phyloP scores from a whole-genome alignment of 2,113 vertebrate genomes.

The Salvelinus fontinalis region DNA sequence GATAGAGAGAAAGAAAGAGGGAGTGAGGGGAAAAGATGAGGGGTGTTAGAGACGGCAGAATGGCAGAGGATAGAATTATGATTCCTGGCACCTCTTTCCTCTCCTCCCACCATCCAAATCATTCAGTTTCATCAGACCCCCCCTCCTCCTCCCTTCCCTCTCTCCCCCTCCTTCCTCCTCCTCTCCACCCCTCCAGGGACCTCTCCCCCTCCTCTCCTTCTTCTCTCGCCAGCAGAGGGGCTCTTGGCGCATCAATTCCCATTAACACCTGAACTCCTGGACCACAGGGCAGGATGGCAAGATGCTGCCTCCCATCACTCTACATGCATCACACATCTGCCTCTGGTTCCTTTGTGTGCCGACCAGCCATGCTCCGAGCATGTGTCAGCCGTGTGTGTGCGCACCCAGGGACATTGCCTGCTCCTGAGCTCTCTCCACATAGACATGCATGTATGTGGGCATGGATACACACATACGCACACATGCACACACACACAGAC shows the following conservation, averaged over 20 bases:
- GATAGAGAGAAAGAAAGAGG: neutral
- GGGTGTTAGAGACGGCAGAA: slow-evolving; percentile 8
- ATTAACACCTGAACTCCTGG: slow-evolving; percentile 67
- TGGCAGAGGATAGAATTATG: slow-evolving; percentile 39
- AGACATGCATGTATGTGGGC: too few relatives aligned
- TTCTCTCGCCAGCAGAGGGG: slow-evolving; percentile 12
- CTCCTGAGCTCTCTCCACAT: too few relatives aligned
- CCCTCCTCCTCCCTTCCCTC: slow-evolving; percentile 29
- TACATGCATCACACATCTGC: neutral
- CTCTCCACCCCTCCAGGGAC: slow-evolving; percentile 28
- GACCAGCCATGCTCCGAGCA: neutral
- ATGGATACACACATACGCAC: too few relatives aligned
- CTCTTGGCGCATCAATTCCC: slow-evolving; percentile 54
- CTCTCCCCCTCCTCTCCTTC: neutral
- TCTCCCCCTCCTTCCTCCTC: neutral
- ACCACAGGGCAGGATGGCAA: slow-evolving; percentile 17
- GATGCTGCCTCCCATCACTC: neutral
- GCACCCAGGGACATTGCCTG: too few relatives aligned
- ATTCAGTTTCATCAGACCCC: too few relatives aligned
- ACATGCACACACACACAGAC: neutral
- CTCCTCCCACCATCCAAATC: slow-evolving; percentile 26
- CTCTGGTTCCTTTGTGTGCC: slow-evolving; percentile 9
- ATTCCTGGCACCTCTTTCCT: slow-evolving; percentile 51
- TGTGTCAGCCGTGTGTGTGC: too few relatives aligned
- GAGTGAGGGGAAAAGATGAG: neutral